Conservation (phyloP, 2,888 invertebrate species). For the Hirtodrosophila duncani region DNA sequence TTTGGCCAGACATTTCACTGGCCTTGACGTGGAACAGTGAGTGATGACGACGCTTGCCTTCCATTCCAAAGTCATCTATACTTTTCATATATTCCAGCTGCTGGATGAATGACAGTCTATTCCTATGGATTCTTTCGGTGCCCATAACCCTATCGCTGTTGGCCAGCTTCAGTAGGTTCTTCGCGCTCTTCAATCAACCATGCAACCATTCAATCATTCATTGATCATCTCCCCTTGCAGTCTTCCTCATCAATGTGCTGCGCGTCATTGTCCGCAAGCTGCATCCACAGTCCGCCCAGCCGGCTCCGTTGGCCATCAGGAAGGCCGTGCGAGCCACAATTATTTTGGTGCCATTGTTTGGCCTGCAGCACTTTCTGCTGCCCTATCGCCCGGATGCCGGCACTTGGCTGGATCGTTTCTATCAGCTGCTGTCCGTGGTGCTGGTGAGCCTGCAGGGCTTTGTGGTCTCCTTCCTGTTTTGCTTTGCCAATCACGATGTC, state of each 20-base stretch:
- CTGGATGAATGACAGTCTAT: constrained; percentile 83
- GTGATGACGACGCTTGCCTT: constrained; percentile 44
- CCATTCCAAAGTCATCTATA: not conserved
- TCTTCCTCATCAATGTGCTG: constrained; percentile 84
- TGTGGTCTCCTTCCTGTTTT: constrained; percentile 85
- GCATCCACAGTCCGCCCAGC: constrained; percentile 82
- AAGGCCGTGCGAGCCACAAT: constrained; percentile 86
- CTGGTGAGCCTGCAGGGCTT: constrained; percentile 86
- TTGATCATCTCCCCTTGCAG: constrained; percentile 72
- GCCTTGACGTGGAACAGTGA: constrained; percentile 81
- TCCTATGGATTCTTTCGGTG: constrained; percentile 82
- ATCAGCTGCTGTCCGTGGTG: constrained; percentile 83
- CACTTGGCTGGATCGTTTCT: constrained; percentile 81
- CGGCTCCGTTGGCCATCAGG: constrained; percentile 81
- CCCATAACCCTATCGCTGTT: constrained; percentile 82
- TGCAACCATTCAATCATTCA: not conserved
- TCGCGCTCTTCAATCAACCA: not conserved
- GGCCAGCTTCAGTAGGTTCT: constrained; percentile 81
- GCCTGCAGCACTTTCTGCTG: constrained; percentile 85
- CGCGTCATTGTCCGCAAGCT: constrained; percentile 83
- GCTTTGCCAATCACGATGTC: constrained; percentile 88
- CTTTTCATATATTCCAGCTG: constrained; percentile 79
- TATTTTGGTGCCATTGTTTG: constrained; percentile 87
- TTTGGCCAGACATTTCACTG: constrained; percentile 72
- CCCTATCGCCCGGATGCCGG: constrained; percentile 83